Conservation (phyloP, 2,888 invertebrate species). For the Meiosimyza platycephala region DNA sequence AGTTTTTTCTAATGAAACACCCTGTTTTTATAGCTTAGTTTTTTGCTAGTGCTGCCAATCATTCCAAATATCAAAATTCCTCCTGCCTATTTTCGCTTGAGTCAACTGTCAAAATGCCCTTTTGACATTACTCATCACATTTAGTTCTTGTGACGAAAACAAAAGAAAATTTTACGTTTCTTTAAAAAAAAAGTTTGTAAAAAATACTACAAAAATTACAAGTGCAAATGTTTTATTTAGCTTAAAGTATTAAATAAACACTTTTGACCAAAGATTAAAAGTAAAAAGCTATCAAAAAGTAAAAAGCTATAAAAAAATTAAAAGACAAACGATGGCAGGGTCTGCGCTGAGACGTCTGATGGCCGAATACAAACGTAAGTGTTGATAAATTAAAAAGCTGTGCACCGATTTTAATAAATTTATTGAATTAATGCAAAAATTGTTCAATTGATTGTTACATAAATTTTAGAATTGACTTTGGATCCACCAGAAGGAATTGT, state of each 20-base stretch:
- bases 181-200: conserved; percentile 12
- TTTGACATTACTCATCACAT: no score
- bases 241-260: background rate
- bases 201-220: conserved; percentile 14
- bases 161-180: conserved; percentile 29
- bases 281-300: conserved; percentile 31
- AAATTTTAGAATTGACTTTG: conserved; percentile 80
- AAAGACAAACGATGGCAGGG: conserved; percentile 76
- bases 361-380: conserved; percentile 88
- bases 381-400: conserved; percentile 20
- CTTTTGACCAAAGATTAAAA: background rate
- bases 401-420: no score
- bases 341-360: conserved; percentile 85
- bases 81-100: no score
- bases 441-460: background rate
- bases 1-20: no score
- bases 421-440: background rate
- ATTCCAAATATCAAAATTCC: no score
- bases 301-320: background rate
- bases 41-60: no score
- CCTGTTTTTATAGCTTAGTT: no score
- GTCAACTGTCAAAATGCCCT: no score
- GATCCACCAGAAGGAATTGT: conserved; percentile 98
- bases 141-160: conserved; percentile 22
- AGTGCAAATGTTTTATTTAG: conserved; percentile 23